Evolutionary conservation across 1,140 invertebrate species (phyloP).

Genomic region (Heliothis virescens): DNA sequence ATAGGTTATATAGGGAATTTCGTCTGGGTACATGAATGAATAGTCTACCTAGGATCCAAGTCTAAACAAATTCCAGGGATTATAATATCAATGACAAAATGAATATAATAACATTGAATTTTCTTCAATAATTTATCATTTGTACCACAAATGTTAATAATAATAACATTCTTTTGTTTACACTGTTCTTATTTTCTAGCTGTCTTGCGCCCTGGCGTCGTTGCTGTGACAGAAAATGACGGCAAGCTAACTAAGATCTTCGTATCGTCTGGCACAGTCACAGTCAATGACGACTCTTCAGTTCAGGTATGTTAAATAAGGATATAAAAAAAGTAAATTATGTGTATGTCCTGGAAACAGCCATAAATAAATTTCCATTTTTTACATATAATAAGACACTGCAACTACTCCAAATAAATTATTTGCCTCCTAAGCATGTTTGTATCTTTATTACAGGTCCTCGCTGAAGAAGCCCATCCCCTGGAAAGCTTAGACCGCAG

Average conservation of each 20-base stretch:
- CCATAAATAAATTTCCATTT: too few species aligned
- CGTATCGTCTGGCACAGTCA: conserved; percentile 98
- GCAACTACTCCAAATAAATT: too few species aligned
- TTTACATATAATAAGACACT: too few species aligned
- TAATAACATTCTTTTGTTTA: too few species aligned
- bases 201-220: conserved; percentile 98
- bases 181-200: conserved; percentile 85
- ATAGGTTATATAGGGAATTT: too few species aligned
- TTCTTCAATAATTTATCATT: too few species aligned
- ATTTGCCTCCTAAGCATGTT: not conserved
- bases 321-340: conserved; percentile 2
- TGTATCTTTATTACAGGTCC: conserved; percentile 86
- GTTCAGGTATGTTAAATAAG: conserved; percentile 91
- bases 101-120: too few species aligned
- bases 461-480: conserved; percentile 98
- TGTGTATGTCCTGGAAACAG: not conserved
- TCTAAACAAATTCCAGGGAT: too few species aligned
- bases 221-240: conserved; percentile 96
- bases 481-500: conserved; percentile 94
- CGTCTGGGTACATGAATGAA: too few species aligned
- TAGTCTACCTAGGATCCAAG: too few species aligned
- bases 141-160: too few species aligned
- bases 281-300: conserved; percentile 99
- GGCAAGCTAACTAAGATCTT: conserved; percentile 95
- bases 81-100: too few species aligned